Evolutionary conservation across 2,888 invertebrate species (phyloP).

Genomic region (Esperia sulphurella): DNA sequence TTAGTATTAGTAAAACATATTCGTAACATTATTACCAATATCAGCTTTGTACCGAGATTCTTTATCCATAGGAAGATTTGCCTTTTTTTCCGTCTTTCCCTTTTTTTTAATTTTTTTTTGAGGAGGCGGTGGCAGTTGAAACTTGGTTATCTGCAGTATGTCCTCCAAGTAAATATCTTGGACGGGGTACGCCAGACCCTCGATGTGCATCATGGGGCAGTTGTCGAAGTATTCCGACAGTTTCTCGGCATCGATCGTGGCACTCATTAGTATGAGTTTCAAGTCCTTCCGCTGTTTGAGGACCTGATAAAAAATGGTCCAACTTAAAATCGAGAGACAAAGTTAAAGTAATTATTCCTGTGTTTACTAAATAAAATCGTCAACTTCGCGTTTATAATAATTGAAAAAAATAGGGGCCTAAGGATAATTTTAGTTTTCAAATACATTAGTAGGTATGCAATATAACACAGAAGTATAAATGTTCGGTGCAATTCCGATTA

Average conservation of each 20-base stretch:
- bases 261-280: slow-evolving; percentile 96
- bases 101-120: slow-evolving; percentile 15
- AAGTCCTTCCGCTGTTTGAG: slow-evolving; percentile 82
- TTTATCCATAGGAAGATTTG: slow-evolving; percentile 22
- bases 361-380: no score
- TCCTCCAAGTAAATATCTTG: slow-evolving; percentile 90
- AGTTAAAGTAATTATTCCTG: no score
- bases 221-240: slow-evolving; percentile 87
- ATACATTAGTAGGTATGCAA: no score
- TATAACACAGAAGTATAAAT: no score
- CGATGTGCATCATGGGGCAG: slow-evolving; percentile 88
- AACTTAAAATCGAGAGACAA: no score
- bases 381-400: no score
- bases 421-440: no score
- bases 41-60: slow-evolving; percentile 49
- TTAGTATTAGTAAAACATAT: no score
- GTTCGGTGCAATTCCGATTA: no score
- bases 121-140: slow-evolving; percentile 20
- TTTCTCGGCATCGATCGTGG: slow-evolving; percentile 91
- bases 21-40: slow-evolving; percentile 41
- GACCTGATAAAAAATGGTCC: slow-evolving; percentile 39
- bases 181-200: slow-evolving; percentile 93
- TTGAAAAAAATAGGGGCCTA: no score
- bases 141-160: slow-evolving; percentile 75
- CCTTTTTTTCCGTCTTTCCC: slow-evolving; percentile 12